phyloP scores from a whole-genome alignment of 2,888 invertebrate species.

The Protonemura montana region DNA sequence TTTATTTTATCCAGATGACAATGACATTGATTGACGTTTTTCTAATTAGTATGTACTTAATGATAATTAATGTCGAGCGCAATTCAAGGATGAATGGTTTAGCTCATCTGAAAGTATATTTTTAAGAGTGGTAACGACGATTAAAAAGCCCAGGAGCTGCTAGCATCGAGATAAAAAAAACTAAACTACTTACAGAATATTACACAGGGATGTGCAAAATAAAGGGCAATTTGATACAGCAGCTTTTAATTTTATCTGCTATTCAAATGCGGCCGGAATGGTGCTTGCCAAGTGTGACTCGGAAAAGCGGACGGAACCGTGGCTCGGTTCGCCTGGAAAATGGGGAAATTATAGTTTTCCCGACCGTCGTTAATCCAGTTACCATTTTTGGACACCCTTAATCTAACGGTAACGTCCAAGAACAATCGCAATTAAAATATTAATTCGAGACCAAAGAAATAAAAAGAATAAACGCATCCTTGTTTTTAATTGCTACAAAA shows the following conservation, averaged over 20 bases:
- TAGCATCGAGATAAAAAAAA: slow-evolving; percentile 19
- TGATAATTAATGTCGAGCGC: slow-evolving; percentile 38
- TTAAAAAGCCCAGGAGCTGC: slow-evolving; percentile 33
- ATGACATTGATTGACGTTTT: slow-evolving; percentile 42
- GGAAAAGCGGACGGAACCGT: not conserved
- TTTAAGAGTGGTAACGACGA: slow-evolving; percentile 39
- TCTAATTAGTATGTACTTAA: slow-evolving; percentile 42
- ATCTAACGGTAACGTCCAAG: slow-evolving; percentile 25
- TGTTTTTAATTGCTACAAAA: slow-evolving; percentile 39
- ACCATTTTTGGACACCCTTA: slow-evolving; percentile 14
- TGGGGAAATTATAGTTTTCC: not conserved
- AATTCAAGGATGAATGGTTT: slow-evolving; percentile 38
- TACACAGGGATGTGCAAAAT: slow-evolving; percentile 29
- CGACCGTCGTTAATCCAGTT: not conserved
- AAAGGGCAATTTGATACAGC: slow-evolving; percentile 12
- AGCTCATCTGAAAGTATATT: slow-evolving; percentile 32
- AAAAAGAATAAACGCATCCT: slow-evolving; percentile 20
- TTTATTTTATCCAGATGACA: slow-evolving; percentile 38
- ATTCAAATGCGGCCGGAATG: not conserved
- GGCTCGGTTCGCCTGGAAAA: not conserved
- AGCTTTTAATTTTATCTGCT: slow-evolving; percentile 12
- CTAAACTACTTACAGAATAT: not conserved
- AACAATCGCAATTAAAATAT: slow-evolving; percentile 32
- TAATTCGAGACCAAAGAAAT: slow-evolving; percentile 28
- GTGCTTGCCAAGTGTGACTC: not conserved